These are phyloP conservation scores for Characodon lateralis DNA, from an alignment of 2,797 vertebrate genomes.

Conservation along the genomic window DNA sequence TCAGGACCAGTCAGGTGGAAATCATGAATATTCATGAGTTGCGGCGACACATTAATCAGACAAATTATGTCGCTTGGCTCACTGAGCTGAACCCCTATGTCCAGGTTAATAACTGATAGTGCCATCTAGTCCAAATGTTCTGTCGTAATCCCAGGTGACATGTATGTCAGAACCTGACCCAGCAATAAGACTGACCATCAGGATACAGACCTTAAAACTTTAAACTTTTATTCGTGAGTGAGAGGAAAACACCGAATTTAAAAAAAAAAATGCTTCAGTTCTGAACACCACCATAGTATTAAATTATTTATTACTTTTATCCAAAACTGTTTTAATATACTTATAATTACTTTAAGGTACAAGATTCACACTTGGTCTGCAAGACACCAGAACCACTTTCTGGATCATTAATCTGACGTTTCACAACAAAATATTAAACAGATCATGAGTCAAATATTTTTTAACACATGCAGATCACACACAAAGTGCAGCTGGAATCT, in stretches of 20 bases:
- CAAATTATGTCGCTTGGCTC: conserved; percentile 67
- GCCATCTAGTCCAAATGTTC: conserved; percentile 44
- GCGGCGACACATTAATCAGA: conserved; percentile 70
- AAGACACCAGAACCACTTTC: not conserved
- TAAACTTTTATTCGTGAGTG: conserved; percentile 22
- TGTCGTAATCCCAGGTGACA: conserved; percentile 53
- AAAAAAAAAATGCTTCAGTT: not conserved
- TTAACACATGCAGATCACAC: conserved; percentile 1
- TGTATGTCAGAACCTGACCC: conserved; percentile 48
- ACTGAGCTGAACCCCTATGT: conserved; percentile 57
- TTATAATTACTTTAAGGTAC: not conserved
- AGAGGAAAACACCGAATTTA: conserved; percentile 15
- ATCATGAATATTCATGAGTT: conserved; percentile 72
- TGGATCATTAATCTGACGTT: not conserved
- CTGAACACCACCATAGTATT: conserved; percentile 6
- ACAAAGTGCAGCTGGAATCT: conserved; percentile 12
- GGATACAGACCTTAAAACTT: conserved; percentile 36
- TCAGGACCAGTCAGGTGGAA: conserved; percentile 60
- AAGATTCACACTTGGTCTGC: not conserved
- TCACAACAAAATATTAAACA: not conserved
- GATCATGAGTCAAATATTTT: conserved; percentile 12
- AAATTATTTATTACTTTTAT: not conserved
- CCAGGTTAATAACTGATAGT: conserved; percentile 65
- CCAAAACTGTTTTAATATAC: not conserved
- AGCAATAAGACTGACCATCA: conserved; percentile 38